phyloP scores from a whole-genome alignment of 2,797 vertebrate species.

The Allobates femoralis region DNA sequence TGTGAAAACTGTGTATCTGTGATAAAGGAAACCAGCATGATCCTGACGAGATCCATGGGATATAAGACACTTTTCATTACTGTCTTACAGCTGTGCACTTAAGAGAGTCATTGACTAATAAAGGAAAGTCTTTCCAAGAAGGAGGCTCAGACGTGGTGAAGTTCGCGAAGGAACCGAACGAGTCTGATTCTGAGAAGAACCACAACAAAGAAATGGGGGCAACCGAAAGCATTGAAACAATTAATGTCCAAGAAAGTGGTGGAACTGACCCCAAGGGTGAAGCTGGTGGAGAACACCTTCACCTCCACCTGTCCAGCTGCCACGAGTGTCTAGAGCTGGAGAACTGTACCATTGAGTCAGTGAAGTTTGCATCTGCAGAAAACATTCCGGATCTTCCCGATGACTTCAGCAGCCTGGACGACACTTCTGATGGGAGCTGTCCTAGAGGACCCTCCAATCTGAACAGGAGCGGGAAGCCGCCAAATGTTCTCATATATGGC shows the following conservation, averaged over 20 bases:
- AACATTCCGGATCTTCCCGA: slow-evolving; percentile 87
- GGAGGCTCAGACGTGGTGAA: not conserved
- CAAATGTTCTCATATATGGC: slow-evolving; percentile 88
- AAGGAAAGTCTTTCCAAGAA: slow-evolving; percentile 59
- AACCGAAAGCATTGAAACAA: slow-evolving; percentile 40
- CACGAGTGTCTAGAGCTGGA: slow-evolving; percentile 91
- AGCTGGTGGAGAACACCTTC: slow-evolving; percentile 72
- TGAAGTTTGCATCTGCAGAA: slow-evolving; percentile 87
- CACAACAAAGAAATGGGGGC: not conserved
- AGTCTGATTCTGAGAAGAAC: not conserved
- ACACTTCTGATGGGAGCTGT: slow-evolving; percentile 2
- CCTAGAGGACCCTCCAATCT: slow-evolving; percentile 52
- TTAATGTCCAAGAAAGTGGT: not conserved
- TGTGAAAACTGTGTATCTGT: too few relatives aligned
- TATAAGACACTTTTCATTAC: not conserved
- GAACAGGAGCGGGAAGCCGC: slow-evolving; percentile 75
- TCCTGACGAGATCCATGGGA: too few relatives aligned
- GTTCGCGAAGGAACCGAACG: not conserved
- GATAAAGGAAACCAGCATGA: too few relatives aligned
- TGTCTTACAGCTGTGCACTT: slow-evolving; percentile 82
- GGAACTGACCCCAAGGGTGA: slow-evolving; percentile 44
- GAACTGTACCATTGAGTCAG: slow-evolving; percentile 90
- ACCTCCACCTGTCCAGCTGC: slow-evolving; percentile 91
- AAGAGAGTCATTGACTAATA: slow-evolving; percentile 75
- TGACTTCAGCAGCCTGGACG: slow-evolving; percentile 67